Conservation (phyloP, 2,113 vertebrate species). For the Amphiprion percula region DNA sequence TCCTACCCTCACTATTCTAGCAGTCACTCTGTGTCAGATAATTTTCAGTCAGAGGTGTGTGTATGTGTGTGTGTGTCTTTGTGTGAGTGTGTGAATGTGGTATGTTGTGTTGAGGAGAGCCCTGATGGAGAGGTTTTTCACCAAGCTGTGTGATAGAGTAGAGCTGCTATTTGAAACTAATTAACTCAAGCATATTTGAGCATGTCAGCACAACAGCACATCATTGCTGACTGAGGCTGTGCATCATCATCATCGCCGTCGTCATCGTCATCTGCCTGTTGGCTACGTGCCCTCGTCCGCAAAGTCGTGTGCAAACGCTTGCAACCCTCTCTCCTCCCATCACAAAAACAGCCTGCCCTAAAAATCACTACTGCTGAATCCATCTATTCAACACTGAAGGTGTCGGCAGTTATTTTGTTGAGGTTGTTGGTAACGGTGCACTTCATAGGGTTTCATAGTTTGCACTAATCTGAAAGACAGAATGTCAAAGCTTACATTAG, state of each 20-base stretch:
- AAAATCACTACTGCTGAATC: constrained; percentile 51
- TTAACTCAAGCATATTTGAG: constrained; percentile 75
- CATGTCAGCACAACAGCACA: constrained; percentile 74
- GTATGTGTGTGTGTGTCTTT: constrained; percentile 10
- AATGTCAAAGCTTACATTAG: constrained; percentile 45
- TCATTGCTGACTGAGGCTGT: constrained; percentile 63
- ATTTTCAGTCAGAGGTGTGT: constrained; percentile 56
- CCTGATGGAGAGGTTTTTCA: constrained; percentile 30
- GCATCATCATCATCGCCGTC: constrained; percentile 52
- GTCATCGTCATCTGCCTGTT: constrained; percentile 72
- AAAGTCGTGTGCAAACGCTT: constrained; percentile 42
- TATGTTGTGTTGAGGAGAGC: constrained; percentile 27
- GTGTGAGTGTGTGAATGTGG: neutral
- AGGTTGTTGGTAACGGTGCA: neutral
- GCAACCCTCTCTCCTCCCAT: constrained; percentile 40
- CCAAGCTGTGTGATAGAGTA: constrained; percentile 37
- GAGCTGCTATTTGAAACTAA: constrained; percentile 74
- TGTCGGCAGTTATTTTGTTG: constrained; percentile 6
- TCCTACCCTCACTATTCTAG: constrained; percentile 69
- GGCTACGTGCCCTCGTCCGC: constrained; percentile 60
- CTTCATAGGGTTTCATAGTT: neutral
- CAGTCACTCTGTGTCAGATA: constrained; percentile 53
- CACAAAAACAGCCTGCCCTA: constrained; percentile 41
- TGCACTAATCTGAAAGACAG: constrained; percentile 34
- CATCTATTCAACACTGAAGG: constrained; percentile 35